Conservation (phyloP, 2,797 vertebrate species). For the Coregonus suidteri region DNA sequence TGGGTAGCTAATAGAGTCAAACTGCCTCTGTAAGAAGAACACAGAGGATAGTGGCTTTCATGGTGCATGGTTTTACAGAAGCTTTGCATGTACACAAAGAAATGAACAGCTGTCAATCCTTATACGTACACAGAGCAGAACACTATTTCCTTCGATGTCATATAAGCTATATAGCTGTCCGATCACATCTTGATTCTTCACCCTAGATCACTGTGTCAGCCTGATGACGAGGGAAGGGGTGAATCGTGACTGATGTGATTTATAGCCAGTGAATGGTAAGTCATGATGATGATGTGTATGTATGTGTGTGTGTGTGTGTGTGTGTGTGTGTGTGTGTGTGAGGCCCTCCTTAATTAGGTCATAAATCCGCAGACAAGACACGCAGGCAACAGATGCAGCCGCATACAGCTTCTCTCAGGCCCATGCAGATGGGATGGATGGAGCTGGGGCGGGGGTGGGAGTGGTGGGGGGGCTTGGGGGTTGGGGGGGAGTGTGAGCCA, state of each 20-base stretch:
- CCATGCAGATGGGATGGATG: conserved; percentile 32
- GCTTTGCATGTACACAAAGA: not conserved
- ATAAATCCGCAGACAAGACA: conserved; percentile 52
- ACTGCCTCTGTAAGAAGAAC: not conserved
- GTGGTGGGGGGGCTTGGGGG: not conserved
- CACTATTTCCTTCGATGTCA: conserved; percentile 27
- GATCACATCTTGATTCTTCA: conserved; percentile 38
- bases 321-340: not conserved
- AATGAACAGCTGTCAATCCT: not conserved
- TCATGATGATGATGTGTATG: conserved; percentile 32
- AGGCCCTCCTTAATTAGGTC: conserved; percentile 35
- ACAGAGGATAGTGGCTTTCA: not conserved
- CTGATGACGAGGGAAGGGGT: conserved; percentile 19
- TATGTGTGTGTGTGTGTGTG: conserved; percentile 1
- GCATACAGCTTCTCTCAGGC: conserved; percentile 44
- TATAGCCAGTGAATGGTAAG: conserved; percentile 55
- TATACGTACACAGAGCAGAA: conserved; percentile 10
- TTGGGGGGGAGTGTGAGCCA: conserved; percentile 39
- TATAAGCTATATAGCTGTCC: conserved; percentile 47
- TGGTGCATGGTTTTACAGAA: not conserved
- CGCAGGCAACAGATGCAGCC: conserved; percentile 44
- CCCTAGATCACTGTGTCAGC: conserved; percentile 50
- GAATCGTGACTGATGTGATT: conserved; percentile 51
- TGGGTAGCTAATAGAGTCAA: not conserved
- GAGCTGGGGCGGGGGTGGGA: conserved; percentile 14